Evolutionary conservation across 2,888 invertebrate genomes (phyloP).

Genomic region (Cheilosia grossa): DNA sequence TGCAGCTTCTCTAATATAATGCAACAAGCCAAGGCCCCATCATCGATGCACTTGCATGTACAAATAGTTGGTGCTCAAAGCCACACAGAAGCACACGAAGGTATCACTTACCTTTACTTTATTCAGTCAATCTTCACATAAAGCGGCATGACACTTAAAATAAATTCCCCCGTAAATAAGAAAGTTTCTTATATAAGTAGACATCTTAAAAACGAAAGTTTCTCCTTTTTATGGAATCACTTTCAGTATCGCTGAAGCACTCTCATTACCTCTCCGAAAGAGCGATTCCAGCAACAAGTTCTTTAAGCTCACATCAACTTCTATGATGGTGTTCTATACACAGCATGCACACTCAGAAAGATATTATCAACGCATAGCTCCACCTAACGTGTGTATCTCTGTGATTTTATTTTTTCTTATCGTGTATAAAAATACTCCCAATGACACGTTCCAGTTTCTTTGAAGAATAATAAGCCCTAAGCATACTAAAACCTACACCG

Average conservation of each 20-base stretch:
- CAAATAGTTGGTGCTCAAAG: too few relatives aligned
- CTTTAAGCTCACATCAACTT: too few relatives aligned
- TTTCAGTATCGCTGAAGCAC: background rate
- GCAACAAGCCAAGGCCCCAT: too few relatives aligned
- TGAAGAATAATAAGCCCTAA: conserved; percentile 63
- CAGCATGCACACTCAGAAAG: too few relatives aligned
- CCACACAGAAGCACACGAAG: too few relatives aligned
- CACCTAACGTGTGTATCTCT: conserved; percentile 10
- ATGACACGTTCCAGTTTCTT: conserved; percentile 56
- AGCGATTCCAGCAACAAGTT: background rate
- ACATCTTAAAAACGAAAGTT: background rate
- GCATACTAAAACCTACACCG: conserved; percentile 65
- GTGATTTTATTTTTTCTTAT: conserved; percentile 24
- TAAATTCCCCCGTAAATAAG: background rate
- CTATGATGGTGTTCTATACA: too few relatives aligned
- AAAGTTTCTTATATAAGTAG: background rate
- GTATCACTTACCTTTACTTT: too few relatives aligned
- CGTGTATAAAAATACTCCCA: conserved; percentile 46
- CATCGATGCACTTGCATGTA: too few relatives aligned
- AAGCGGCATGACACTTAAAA: too few relatives aligned
- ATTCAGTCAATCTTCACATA: too few relatives aligned
- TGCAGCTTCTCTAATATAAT: too few relatives aligned
- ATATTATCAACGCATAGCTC: background rate
- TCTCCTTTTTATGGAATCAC: background rate
- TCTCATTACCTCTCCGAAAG: background rate